phyloP scores from a whole-genome alignment of 1,140 invertebrate genomes.

The Monochamus saltuarius region DNA sequence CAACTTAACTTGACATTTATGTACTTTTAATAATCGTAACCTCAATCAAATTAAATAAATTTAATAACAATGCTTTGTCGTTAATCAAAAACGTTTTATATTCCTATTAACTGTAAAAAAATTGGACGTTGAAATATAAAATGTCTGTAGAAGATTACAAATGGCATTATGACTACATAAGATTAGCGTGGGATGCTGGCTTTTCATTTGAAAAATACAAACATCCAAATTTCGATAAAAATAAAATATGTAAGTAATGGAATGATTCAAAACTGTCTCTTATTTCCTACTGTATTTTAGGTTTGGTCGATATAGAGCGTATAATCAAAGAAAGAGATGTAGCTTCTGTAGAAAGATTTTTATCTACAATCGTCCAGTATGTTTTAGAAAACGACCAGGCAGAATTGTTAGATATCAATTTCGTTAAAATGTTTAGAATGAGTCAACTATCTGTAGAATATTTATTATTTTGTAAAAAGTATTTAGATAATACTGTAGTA shows the following conservation, averaged over 20 bases:
- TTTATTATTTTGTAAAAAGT: slow-evolving; percentile 68
- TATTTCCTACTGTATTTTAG: slow-evolving; percentile 50
- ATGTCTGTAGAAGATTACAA: slow-evolving; percentile 38
- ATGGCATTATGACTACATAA: slow-evolving; percentile 66
- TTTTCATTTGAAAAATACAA: slow-evolving; percentile 65
- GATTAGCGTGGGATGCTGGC: slow-evolving; percentile 64
- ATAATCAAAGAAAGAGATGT: slow-evolving; percentile 66
- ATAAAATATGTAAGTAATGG: slow-evolving; percentile 62
- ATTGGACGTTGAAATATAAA: slow-evolving; percentile 1
- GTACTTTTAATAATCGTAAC: no score
- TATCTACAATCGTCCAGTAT: slow-evolving; percentile 48
- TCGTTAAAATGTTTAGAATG: slow-evolving; percentile 67
- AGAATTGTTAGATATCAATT: slow-evolving; percentile 64
- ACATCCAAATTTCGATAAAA: slow-evolving; percentile 62
- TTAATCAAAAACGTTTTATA: no score
- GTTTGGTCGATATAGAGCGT: slow-evolving; percentile 63
- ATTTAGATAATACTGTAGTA: slow-evolving; percentile 66
- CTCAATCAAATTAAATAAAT: no score
- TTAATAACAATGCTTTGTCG: no score
- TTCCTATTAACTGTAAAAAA: no score
- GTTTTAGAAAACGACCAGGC: slow-evolving; percentile 44
- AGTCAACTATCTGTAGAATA: slow-evolving; percentile 70
- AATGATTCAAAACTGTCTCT: slow-evolving; percentile 10
- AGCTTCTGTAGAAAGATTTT: slow-evolving; percentile 61
- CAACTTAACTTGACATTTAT: no score